Evolutionary conservation across 2,113 vertebrate genomes (phyloP).

Genomic region (Bombycilla garrulus): DNA sequence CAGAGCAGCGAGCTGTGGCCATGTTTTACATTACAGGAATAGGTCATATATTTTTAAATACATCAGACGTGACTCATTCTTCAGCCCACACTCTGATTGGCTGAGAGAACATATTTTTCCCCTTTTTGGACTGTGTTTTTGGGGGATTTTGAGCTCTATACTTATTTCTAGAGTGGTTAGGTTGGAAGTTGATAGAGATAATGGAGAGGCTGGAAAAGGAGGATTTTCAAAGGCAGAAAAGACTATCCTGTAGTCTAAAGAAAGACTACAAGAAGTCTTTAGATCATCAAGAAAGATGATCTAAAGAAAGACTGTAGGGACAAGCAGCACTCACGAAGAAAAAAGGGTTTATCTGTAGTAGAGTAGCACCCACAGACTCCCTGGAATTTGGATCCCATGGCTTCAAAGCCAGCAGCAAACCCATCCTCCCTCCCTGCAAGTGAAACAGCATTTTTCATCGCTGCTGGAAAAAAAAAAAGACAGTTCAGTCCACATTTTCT

Average conservation of each 20-base stretch:
- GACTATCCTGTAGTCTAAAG: background rate
- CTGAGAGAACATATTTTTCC: background rate
- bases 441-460: background rate
- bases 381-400: background rate
- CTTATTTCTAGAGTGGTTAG: background rate
- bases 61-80: background rate
- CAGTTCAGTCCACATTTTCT: background rate
- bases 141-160: background rate
- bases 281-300: too few species aligned
- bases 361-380: background rate
- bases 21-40: slow-evolving; percentile 19
- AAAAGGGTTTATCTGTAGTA: background rate
- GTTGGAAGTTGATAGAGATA: background rate
- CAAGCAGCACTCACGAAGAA: background rate
- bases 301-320: background rate
- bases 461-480: background rate
- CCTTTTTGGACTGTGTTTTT: background rate
- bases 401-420: background rate
- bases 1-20: background rate
- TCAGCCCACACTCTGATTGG: background rate
- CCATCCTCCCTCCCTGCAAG: background rate
- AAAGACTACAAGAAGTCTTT: too few species aligned
- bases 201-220: background rate
- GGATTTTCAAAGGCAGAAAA: background rate
- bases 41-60: slow-evolving; percentile 25